phyloP scores from a whole-genome alignment of 2,797 vertebrate species.

The Thunnus albacares region DNA sequence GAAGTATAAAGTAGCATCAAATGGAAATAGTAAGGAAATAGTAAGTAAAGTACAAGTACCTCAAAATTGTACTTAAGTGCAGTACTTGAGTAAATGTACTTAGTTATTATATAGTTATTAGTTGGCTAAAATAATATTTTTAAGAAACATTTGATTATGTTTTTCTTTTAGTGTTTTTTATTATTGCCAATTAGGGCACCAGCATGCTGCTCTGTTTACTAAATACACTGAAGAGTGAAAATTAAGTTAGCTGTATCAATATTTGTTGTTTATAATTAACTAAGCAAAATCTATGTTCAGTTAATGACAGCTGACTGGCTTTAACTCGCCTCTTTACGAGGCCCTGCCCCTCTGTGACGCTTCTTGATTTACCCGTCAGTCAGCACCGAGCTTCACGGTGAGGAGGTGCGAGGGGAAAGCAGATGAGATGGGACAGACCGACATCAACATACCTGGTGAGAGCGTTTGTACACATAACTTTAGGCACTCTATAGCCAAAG shows the following conservation, averaged over 20 bases:
- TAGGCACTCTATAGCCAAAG: not conserved
- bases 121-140: too few relatives aligned
- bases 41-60: too few relatives aligned
- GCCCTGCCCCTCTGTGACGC: constrained; percentile 17
- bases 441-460: constrained; percentile 74
- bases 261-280: not conserved
- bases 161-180: too few relatives aligned
- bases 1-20: too few relatives aligned
- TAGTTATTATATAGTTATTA: too few relatives aligned
- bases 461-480: not conserved
- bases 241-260: too few relatives aligned
- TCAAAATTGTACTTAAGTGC: too few relatives aligned
- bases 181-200: not conserved
- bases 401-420: constrained; percentile 14
- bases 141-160: too few relatives aligned
- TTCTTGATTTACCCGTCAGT: not conserved
- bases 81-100: too few relatives aligned
- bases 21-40: too few relatives aligned
- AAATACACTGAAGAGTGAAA: not conserved
- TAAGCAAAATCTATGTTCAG: not conserved
- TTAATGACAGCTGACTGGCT: not conserved
- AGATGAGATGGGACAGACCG: constrained; percentile 64
- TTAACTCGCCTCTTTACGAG: too few relatives aligned
- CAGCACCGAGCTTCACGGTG: not conserved
- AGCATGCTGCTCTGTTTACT: not conserved